Base-by-base conservation (phyloP, 2,888 invertebrate species). In the Cheilosia variabilis region DNA sequence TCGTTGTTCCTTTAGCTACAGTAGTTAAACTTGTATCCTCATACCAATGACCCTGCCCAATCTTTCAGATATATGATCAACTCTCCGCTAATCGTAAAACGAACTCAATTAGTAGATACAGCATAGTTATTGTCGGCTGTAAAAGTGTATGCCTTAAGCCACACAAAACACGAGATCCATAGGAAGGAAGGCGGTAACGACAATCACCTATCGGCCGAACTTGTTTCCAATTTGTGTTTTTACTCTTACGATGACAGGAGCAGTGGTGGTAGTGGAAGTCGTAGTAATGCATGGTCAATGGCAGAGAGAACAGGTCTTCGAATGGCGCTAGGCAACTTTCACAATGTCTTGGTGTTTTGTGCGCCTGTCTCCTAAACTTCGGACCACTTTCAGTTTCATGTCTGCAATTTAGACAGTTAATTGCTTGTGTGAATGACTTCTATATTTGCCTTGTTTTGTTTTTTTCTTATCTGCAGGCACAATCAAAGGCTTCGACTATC, bases 401-500 rank as follows among this genome's bases (percentile, higher is more conserved):
- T 34, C n/a, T 27, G 47, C 31, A 60, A 63, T 71, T 75, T 65
- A 63, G 24, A 72, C 24, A 45, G 19, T 31, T 15, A 17, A 58
- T n/a, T 7, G 17, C 10, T 73, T 45, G 41, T 72, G 45, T 24
- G 34, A 63, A 62, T 43, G 34, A 43, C 22, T 52, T 22, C 72
- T 37, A 15, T 69, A 57, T 22, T 50, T 60, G 24, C 65, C 19
- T 19, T 45, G 71, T 63, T 27, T 37, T 43, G 43, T 71, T 63
- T 13, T 52, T 34, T 63, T 13, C 50, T 34, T 31, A 27, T 86
- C 43, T 84, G 9, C 88, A 92, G 92, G 90, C 91, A 55, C 92
- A 92, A 88, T 91, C 92, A 24, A 92, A 92, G 89, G 90, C 90
- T 50, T 92, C 92, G 37, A 92, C 91, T 17, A 88, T 92, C 27